These are phyloP conservation scores for Drosophila takahashii DNA, from an alignment of 1,140 invertebrate genomes.

Conservation along the genomic window DNA sequence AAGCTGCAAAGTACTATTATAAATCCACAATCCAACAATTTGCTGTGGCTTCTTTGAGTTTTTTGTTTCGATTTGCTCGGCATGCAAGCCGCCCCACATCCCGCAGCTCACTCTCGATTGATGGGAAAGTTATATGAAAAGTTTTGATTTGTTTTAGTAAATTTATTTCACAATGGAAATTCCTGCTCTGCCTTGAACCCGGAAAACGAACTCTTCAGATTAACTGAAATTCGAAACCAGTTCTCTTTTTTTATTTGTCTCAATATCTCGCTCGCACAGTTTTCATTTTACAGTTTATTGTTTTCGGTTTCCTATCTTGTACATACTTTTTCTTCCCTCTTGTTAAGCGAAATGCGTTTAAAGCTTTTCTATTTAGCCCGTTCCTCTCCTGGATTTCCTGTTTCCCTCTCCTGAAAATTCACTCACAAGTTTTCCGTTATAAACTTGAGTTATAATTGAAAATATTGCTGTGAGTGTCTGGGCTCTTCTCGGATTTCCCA, in stretches of 20 bases:
- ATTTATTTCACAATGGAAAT: constrained; percentile 71
- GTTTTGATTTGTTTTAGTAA: constrained; percentile 81
- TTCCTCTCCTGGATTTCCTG: constrained; percentile 9
- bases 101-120: constrained; percentile 37
- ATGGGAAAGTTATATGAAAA: constrained; percentile 81
- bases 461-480: constrained; percentile 59
- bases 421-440: constrained; percentile 64
- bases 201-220: constrained; percentile 55
- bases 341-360: constrained; percentile 40
- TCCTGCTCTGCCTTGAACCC: constrained; percentile 11
- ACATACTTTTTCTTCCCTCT: constrained; percentile 6
- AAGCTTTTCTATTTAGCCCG: constrained; percentile 46
- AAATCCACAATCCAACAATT: constrained; percentile 60
- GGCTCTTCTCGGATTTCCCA: background rate
- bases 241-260: constrained; percentile 42
- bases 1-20: constrained; percentile 30
- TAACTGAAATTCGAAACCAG: constrained; percentile 69
- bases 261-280: constrained; percentile 39
- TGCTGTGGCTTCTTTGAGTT: constrained; percentile 36
- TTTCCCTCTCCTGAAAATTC: constrained; percentile 18
- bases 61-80: constrained; percentile 61
- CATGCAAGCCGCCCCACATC: constrained; percentile 37
- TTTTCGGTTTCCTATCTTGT: constrained; percentile 29
- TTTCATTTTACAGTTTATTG: constrained; percentile 46
- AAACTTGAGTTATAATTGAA: constrained; percentile 83